These are phyloP conservation scores for Emydura subglobosa DNA, from an alignment of 2,113 vertebrate species.

Conservation along the genomic window DNA sequence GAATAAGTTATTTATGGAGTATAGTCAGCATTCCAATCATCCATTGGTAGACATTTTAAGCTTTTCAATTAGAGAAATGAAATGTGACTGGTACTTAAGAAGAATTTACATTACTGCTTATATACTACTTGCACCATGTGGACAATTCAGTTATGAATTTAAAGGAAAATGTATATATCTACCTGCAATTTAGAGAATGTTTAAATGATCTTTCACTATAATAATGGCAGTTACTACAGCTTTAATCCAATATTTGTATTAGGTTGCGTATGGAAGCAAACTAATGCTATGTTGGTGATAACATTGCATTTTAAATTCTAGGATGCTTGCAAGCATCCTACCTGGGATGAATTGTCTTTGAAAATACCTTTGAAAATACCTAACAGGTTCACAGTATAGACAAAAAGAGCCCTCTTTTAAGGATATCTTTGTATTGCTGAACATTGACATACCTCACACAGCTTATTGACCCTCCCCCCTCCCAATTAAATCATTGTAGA, in stretches of 20 bases:
- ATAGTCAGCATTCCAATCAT: not conserved
- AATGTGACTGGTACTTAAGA: not conserved
- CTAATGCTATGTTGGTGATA: not conserved
- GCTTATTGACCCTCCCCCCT: not conserved
- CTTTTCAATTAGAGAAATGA: not conserved
- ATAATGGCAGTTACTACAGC: not conserved
- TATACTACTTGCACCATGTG: too few species aligned
- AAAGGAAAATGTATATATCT: not conserved
- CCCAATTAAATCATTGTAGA: not conserved
- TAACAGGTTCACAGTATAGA: not conserved
- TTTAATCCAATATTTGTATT: not conserved
- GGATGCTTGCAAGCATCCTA: not conserved
- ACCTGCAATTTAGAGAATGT: rapidly evolving
- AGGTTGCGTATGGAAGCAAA: not conserved
- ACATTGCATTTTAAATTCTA: not conserved
- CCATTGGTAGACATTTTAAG: not conserved
- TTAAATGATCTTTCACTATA: not conserved
- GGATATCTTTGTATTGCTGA: not conserved
- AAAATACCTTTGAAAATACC: not conserved
- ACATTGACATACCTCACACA: not conserved
- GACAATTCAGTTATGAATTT: too few species aligned
- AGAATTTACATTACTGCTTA: not conserved
- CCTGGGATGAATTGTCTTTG: not conserved
- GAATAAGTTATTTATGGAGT: not conserved
- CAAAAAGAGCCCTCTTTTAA: not conserved